Base-by-base conservation (phyloP, 2,888 invertebrate genomes). In the Apomyelois bistriatella region DNA sequence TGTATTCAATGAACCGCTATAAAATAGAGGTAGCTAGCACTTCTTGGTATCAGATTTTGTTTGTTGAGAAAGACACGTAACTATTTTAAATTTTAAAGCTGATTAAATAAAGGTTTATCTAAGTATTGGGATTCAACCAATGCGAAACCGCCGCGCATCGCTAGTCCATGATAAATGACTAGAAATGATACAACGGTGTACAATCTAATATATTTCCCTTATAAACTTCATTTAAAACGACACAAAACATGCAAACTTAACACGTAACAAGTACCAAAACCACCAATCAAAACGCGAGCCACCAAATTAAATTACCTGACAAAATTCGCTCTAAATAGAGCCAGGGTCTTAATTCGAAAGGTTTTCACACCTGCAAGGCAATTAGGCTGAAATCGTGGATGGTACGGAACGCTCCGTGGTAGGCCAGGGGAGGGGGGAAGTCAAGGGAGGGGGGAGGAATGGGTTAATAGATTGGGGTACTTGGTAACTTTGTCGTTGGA, bases 241-340 rank as follows among this genome's bases (percentile, higher is more conserved):
- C 15, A 12, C 6, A 38, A 38, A 7, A 32, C 32, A 13, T 38
- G 1, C 38, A 38, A 38, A 13, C 38, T 1, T 32, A 7, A 5
- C 36, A 37, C 12, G 36, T 37, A 6, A 38, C 12, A 22, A 22
- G 13, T 7, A 8, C 1, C 13, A 38, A 13, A 12, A 5, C 36
- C 12, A 12, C 36, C 36, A 36, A 36, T 36, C 36, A 22, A 6
- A 42, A 7, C 28, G 12, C 43, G 43, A 30, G 12, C 41, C 43
- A 43, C 28, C 43, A 28, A 43, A 43, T 43, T 43, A 43, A 30
- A 43, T 30, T 30, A 43, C 43, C 28, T 43, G 43, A 43, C 43
- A 43, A 43, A 43, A 43, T 13, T 30, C 13, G 22, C 41, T 22
- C 41, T 3, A 30, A 43, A 43, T 43, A 30, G 32, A 12, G 3